A percentile compares a stretch with the other conserved stretches of the same genome.
Evolutionary conservation across 2,888 invertebrate genomes (phyloP).

Genomic region (Drosophila subquinaria): DNA sequence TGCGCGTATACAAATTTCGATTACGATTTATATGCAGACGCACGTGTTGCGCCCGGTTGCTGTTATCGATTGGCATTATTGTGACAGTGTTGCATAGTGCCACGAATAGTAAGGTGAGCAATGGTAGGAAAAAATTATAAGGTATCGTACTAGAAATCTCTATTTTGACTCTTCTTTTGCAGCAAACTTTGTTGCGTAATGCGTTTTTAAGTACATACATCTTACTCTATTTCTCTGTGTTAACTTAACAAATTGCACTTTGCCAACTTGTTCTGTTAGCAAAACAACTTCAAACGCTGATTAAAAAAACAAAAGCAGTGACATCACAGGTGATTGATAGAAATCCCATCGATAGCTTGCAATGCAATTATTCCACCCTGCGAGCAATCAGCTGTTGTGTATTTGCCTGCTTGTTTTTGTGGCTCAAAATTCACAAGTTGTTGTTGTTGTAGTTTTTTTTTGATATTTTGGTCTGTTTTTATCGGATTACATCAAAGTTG

Average conservation of each 20-base stretch:
- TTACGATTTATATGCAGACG: conserved; percentile 29
- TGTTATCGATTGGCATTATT: conserved; percentile 33
- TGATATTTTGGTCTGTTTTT: neutral
- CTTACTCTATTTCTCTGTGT: too few species aligned
- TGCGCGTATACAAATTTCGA: conserved; percentile 38
- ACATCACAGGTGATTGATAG: conserved; percentile 6
- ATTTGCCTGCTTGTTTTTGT: neutral
- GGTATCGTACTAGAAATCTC: neutral
- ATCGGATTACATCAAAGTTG: conserved; percentile 20
- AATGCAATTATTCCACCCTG: neutral
- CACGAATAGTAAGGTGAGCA: neutral
- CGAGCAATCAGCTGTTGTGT: conserved; percentile 35
- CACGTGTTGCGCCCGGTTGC: conserved; percentile 56
- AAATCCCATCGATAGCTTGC: conserved; percentile 5
- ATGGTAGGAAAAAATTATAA: neutral
- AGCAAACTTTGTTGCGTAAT: too few species aligned
- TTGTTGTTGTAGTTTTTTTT: neutral
- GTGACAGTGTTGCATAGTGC: neutral
- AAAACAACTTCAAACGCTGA: too few species aligned
- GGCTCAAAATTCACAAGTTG: conserved; percentile 17
- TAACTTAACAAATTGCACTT: neutral
- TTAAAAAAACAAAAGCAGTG: neutral
- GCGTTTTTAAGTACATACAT: too few species aligned
- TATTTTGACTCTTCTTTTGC: too few species aligned
- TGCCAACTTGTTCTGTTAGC: neutral